phyloP scores from a whole-genome alignment of 92 coral and sea anemone genomes.

The Parazoanthus atlanticus region DNA sequence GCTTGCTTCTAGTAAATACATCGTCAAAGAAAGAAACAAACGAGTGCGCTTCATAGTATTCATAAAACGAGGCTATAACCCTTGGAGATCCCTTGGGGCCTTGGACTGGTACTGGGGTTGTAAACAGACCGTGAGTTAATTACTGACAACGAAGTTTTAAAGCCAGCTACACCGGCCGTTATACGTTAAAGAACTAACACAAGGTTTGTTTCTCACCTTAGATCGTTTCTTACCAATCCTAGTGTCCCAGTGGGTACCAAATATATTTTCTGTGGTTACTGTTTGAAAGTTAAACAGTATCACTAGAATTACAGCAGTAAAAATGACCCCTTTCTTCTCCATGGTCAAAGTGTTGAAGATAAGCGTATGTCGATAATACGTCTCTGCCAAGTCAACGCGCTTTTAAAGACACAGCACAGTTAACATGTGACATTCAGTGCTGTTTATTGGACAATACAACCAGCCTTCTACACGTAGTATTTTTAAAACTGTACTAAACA shows the following conservation, averaged over 20 bases:
- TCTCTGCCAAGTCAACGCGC: background rate
- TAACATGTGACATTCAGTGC: background rate
- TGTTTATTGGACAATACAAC: background rate
- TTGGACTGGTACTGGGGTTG: no score
- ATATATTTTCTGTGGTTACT: background rate
- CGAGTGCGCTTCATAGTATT: no score
- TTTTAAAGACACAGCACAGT: slow-evolving; percentile 3
- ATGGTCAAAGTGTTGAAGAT: background rate
- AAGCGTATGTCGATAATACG: background rate
- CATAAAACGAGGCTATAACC: no score
- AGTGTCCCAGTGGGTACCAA: background rate
- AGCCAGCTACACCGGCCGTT: background rate
- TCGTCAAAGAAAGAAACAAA: no score
- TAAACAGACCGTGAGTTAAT: no score
- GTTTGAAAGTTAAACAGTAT: background rate
- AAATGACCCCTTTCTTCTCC: background rate
- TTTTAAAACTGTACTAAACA: background rate
- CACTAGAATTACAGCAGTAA: background rate
- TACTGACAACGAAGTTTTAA: background rate
- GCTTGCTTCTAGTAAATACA: no score
- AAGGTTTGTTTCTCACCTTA: background rate
- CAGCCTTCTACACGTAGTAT: slow-evolving; percentile 8
- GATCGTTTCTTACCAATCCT: background rate
- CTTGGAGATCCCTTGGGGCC: no score
- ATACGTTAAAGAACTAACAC: background rate